Base-by-base conservation (phyloP, 2,113 vertebrate genomes). In the Pavo muticus region DNA sequence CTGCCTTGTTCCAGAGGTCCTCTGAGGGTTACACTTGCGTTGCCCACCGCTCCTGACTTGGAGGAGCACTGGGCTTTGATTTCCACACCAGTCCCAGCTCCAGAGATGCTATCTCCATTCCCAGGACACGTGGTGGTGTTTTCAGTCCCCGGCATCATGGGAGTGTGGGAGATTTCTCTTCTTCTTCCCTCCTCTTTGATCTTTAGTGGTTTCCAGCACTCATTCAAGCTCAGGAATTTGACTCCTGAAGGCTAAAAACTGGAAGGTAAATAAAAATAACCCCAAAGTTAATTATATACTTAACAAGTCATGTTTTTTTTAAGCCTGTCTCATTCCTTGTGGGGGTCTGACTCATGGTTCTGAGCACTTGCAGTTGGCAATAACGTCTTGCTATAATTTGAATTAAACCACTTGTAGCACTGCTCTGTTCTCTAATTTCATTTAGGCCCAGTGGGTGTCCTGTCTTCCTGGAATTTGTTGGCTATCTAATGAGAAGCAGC, bases 351-450 rank as follows among this genome's bases (percentile, higher is more conserved):
- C 94, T 96, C 94, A 94, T 67, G 94, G 18, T 52, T 93, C 94
- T 88, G 94, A 96, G 92, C 94, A 84, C 92, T 95, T 94, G 92
- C 92, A 96, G 94, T 94, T 90, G 94, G 95, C 69, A 93, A 92
- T 94, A 94, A 96, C 91, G 93, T 92, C 94, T 96, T 6, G 79
- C 90, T 93, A 91, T 94, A 96, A 95, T 96, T 94, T 96, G 95
- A 96, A 96, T 95, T 95, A 96, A 96, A 96, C 91, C 96, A 94
- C 94, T 96, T 96, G 96, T 94, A 95, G 96, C 94, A 88, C 91
- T 6, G 16, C 94, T 94, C 90, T 90, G 88, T 44, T 94, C 95
- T 96, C 95, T 96, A 93, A 96, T 96, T 96, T 96, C 92, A 96
- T 94, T 95, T 93, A 71, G 83, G 86, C 95, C 95, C 96, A 92